These are phyloP conservation scores for Tryphoninae sp. DNA, from an alignment of 2,888 invertebrate species.

Conservation along the genomic window DNA sequence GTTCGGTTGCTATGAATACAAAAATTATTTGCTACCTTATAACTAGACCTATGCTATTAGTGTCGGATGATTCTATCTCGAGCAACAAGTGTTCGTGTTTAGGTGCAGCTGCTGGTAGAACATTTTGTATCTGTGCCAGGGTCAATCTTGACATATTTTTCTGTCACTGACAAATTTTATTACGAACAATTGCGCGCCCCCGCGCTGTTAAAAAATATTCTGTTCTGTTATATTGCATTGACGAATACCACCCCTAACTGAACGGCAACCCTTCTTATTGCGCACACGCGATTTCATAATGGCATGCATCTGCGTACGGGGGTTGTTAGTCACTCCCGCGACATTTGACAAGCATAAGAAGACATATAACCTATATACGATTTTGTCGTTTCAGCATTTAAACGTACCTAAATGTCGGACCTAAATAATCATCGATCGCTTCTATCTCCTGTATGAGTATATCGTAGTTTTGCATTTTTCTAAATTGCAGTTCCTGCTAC, in stretches of 20 bases:
- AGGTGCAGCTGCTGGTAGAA: conserved; percentile 73
- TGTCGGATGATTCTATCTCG: conserved; percentile 81
- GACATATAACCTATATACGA: conserved; percentile 24
- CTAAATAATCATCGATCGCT: conserved; percentile 95
- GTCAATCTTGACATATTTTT: conserved; percentile 72
- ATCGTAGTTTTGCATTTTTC: conserved; percentile 82
- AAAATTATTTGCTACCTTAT: conserved; percentile 78
- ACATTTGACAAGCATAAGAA: conserved; percentile 64
- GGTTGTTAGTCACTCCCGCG: conserved; percentile 69
- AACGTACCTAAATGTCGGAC: conserved; percentile 91
- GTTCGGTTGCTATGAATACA: neutral
- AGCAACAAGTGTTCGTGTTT: conserved; percentile 81
- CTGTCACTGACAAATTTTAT: conserved; percentile 12
- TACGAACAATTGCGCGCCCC: neutral
- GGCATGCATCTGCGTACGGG: conserved; percentile 73
- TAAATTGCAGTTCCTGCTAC: neutral
- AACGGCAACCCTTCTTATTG: conserved; percentile 71
- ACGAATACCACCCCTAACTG: conserved; percentile 46
- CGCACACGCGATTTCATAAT: conserved; percentile 72
- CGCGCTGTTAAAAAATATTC: conserved; percentile 17
- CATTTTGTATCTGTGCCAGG: conserved; percentile 71
- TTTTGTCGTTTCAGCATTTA: neutral
- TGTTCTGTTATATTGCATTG: conserved; percentile 22
- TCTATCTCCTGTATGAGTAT: conserved; percentile 90
- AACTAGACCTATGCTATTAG: conserved; percentile 81